Evolutionary conservation across 2,113 vertebrate species (phyloP).

Genomic region (Mustela nigripes): DNA sequence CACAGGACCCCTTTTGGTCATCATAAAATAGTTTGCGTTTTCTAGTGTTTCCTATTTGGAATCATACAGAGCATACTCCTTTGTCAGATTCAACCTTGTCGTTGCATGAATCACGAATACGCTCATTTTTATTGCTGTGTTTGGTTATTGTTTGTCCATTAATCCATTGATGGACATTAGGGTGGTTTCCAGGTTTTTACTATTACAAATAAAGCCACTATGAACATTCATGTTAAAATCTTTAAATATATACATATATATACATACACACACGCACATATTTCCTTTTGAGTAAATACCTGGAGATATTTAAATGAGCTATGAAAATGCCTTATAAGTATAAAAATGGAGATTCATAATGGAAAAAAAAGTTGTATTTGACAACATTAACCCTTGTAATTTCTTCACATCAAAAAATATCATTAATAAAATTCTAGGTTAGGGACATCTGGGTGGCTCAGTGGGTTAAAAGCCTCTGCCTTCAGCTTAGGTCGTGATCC

Average conservation of each 20-base stretch:
- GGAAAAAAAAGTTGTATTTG: neutral
- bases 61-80: neutral
- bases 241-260: constrained; percentile 8
- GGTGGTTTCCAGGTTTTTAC: neutral
- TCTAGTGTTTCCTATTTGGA: neutral
- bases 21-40: neutral
- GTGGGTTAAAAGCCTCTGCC: too few species aligned
- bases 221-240: constrained; percentile 10
- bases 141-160: constrained; percentile 28
- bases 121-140: neutral
- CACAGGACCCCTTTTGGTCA: neutral
- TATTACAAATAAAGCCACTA: neutral
- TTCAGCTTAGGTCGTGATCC: too few species aligned
- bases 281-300: constrained; percentile 14
- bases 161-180: neutral
- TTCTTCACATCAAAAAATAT: neutral
- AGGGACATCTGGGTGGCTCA: too few species aligned
- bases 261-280: neutral
- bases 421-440: neutral
- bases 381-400: neutral
- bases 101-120: neutral
- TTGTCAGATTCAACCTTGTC: neutral
- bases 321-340: neutral
- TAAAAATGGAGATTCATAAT: constrained; percentile 15
- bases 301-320: constrained; percentile 12